phyloP scores from a whole-genome alignment of 2,888 invertebrate genomes.

The Cosmia trapezina region DNA sequence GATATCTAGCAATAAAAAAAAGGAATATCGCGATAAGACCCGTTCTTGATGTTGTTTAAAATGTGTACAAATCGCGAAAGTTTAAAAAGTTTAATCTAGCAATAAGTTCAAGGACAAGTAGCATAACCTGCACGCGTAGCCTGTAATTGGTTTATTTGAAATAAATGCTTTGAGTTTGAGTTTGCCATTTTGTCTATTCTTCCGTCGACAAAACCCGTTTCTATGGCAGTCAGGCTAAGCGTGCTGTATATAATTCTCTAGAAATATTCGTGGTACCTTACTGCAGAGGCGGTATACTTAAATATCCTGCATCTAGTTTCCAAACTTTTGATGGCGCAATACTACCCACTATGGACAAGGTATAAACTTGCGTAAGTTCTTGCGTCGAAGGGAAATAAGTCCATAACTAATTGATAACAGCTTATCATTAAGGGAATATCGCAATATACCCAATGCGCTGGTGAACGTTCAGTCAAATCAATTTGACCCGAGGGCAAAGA shows the following conservation, averaged over 20 bases:
- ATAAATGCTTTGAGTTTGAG: no score
- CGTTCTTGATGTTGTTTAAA: no score
- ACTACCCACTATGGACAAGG: constrained; percentile 34
- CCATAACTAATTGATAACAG: constrained; percentile 10
- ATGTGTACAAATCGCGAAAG: no score
- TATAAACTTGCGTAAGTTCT: constrained; percentile 28
- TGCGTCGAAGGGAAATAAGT: constrained; percentile 21
- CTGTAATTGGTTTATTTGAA: no score
- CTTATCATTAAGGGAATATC: not conserved
- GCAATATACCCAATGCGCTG: not conserved
- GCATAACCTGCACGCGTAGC: no score
- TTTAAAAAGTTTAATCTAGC: no score
- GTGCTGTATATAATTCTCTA: not conserved
- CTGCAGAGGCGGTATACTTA: constrained; percentile 34
- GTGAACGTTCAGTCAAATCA: not conserved
- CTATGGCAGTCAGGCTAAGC: no score
- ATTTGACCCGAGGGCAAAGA: constrained; percentile 20
- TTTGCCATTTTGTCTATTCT: no score
- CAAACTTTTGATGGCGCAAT: constrained; percentile 16
- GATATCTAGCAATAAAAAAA: no score
- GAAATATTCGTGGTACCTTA: not conserved
- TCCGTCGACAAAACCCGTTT: no score
- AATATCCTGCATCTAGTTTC: constrained; percentile 25
- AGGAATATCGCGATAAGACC: no score
- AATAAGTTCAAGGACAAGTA: no score